These are phyloP conservation scores for Cinclus mexicanus DNA, from an alignment of 2,113 vertebrate genomes.

Conservation along the genomic window DNA sequence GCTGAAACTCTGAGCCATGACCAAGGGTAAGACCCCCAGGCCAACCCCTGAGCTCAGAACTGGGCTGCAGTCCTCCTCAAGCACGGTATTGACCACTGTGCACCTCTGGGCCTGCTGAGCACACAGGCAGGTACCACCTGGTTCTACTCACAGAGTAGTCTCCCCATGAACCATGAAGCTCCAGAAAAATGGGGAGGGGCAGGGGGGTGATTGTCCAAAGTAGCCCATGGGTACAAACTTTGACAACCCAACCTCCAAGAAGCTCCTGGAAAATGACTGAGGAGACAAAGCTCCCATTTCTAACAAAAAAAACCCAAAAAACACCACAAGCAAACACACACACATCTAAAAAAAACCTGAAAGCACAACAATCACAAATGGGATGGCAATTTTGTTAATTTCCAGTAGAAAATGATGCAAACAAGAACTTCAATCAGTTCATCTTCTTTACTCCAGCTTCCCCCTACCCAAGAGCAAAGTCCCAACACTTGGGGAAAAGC, in stretches of 20 bases:
- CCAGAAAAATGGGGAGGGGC: rapidly evolving
- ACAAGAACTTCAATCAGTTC: not conserved
- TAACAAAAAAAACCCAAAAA: not conserved
- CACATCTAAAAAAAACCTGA: not conserved
- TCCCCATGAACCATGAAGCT: not conserved
- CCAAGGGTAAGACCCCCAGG: not conserved
- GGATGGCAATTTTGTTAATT: not conserved
- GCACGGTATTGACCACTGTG: rapidly evolving
- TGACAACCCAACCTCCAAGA: rapidly evolving
- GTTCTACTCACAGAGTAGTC: not conserved
- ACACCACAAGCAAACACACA: not conserved
- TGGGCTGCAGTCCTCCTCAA: not conserved
- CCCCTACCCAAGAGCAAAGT: not conserved
- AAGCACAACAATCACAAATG: not conserved
- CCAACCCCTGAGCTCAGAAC: not conserved
- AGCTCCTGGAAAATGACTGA: rapidly evolving
- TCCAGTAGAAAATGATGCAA: not conserved
- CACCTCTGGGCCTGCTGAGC: not conserved
- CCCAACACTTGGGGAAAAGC: not conserved
- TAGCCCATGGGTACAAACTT: rapidly evolving
- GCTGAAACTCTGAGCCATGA: not conserved
- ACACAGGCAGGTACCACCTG: rapidly evolving
- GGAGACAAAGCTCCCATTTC: not conserved
- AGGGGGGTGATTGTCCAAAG: not conserved
- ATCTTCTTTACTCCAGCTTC: not conserved